Conservation (phyloP, 2,888 invertebrate species). For the Lochmaea capreae region DNA sequence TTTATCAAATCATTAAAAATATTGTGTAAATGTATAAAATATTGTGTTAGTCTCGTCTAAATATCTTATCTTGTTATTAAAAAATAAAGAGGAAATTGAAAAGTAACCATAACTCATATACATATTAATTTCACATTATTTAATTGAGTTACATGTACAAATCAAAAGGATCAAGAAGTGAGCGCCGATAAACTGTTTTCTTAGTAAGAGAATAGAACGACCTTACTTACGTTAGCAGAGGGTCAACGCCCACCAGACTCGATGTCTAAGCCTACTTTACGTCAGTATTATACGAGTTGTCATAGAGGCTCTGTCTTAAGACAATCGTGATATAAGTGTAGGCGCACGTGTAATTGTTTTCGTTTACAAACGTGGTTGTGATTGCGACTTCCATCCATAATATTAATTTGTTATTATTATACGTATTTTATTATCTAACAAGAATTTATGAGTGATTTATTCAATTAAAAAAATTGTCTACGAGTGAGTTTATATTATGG, state of each 20-base stretch:
- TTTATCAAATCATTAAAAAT: conserved; percentile 16
- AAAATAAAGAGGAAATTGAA: conserved; percentile 13
- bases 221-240: conserved; percentile 53
- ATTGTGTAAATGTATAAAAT: neutral
- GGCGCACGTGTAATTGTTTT: conserved; percentile 40
- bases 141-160: conserved; percentile 16
- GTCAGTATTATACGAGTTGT: conserved; percentile 53
- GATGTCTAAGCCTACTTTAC: conserved; percentile 41
- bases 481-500: conserved; percentile 42
- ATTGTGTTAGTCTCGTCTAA: neutral
- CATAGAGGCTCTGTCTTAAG: conserved; percentile 28
- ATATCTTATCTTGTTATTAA: neutral
- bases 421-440: neutral
- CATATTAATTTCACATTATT: conserved; percentile 9
- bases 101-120: neutral
- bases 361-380: conserved; percentile 49
- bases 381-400: conserved; percentile 51
- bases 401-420: conserved; percentile 26
- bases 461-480: neutral
- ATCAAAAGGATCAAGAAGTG: conserved; percentile 34
- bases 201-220: conserved; percentile 46
- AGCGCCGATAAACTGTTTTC: conserved; percentile 39
- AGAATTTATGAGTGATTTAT: neutral
- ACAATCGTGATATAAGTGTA: conserved; percentile 31
- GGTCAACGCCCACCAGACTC: conserved; percentile 60